Conservation (phyloP, 1,140 invertebrate species). For the Contarinia nasturtii region DNA sequence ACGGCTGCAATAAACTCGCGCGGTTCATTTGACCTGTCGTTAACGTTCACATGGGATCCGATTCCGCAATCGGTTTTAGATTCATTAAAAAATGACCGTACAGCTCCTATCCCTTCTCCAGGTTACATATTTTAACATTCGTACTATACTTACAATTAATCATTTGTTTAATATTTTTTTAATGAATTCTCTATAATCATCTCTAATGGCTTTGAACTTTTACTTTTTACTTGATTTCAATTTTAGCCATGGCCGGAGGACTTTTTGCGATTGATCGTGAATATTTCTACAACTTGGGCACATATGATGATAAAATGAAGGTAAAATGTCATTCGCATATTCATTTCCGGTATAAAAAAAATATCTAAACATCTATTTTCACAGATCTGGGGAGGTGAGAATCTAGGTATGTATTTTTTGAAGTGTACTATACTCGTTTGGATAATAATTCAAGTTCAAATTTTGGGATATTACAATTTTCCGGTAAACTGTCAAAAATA, state of each 20-base stretch:
- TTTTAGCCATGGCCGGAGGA: slow-evolving; percentile 99
- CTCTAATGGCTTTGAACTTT: too few species aligned
- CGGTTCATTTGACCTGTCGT: slow-evolving; percentile 96
- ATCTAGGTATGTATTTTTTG: slow-evolving; percentile 97
- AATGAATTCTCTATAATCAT: too few species aligned
- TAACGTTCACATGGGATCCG: slow-evolving; percentile 90
- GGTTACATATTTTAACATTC: too few species aligned
- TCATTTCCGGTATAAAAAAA: too few species aligned
- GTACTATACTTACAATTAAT: too few species aligned
- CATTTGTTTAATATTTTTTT: too few species aligned
- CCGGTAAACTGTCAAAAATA: slow-evolving; percentile 39
- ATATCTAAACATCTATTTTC: too few species aligned
- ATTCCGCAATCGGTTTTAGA: slow-evolving; percentile 93
- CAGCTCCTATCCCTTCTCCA: slow-evolving; percentile 77
- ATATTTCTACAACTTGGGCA: slow-evolving; percentile 92
- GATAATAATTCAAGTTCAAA: background rate
- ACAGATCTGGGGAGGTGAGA: slow-evolving; percentile 99
- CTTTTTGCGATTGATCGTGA: slow-evolving; percentile 91
- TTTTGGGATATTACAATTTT: slow-evolving; percentile 4
- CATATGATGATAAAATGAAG: slow-evolving; percentile 99
- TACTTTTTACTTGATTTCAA: too few species aligned
- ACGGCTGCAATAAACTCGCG: slow-evolving; percentile 88
- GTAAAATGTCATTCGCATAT: too few species aligned
- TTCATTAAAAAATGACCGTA: slow-evolving; percentile 70
- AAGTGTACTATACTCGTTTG: slow-evolving; percentile 42